Base-by-base conservation (phyloP, 2,797 vertebrate species). In the Sebastiscus albofasciatus region DNA sequence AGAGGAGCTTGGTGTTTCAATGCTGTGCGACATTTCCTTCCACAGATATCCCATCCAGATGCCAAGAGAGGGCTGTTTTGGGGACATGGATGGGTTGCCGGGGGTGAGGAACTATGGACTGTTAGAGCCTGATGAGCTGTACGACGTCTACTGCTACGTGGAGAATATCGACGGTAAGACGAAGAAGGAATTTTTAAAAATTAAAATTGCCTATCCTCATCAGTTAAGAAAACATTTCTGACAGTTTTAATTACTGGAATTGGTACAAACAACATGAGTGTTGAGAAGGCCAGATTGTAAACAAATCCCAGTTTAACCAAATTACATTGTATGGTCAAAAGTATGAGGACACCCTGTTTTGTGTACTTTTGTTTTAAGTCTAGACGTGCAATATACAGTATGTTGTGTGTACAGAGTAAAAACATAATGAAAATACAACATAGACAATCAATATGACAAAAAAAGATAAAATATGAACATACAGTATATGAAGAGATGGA, bases 61-160 rank as follows among this genome's bases (percentile, higher is more conserved):
- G 13, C 98, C 98, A 0, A 94, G 98, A 1, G 96, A 98, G 66
- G 97, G 97, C 18, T 99, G 98, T 66, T 98, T 97, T 0, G 98
- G 98, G n/a, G 96, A 98, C 93, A 98, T 98, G 97, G 97, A 98
- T 0, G 97, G 96, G 6, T 87, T 95, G 29, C 97, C 97, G 0
- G 98, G 97, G 3, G 97, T 98, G 83, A 96, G 98, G 72, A 99
- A 97, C 93, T 98, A 98, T 0, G 98, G 97, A 0, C 87, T 95
- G 22, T 87, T 98, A 67, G 96, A 98, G 29, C 94, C 96, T 0
- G 94, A 96, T 62, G 97, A 98, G 88, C 95, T 96, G 84, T 99
- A 97, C 14, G 98, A 99, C 2, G 98, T 97, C 60, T 99, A 98
- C 93, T 99, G 98, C 91, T 99, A 98, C 0, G 95, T 97, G 5